These are phyloP conservation scores for Fukomys damarensis DNA, from an alignment of 2,113 vertebrate genomes.

Conservation along the genomic window DNA sequence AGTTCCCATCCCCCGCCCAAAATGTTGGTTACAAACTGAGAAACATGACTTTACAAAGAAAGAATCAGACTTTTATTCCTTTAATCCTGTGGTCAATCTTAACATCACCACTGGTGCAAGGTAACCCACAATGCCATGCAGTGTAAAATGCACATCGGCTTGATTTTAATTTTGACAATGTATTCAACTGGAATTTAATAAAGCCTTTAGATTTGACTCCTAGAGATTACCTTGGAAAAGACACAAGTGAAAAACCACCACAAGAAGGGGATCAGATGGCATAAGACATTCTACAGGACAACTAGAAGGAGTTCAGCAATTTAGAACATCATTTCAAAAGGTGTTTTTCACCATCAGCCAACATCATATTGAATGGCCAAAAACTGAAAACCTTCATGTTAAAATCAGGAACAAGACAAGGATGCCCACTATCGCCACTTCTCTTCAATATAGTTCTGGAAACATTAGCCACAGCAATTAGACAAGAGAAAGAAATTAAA, in stretches of 20 bases:
- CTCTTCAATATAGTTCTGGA: too few relatives aligned
- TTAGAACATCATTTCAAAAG: background rate
- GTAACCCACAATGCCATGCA: background rate
- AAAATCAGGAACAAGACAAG: too few relatives aligned
- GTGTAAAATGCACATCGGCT: background rate
- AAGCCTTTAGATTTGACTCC: background rate
- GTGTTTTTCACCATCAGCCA: background rate
- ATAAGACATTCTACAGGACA: background rate
- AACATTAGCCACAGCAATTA: too few relatives aligned
- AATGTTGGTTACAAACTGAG: background rate
- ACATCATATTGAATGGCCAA: too few relatives aligned
- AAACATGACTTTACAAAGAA: background rate
- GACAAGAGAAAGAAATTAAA: too few relatives aligned
- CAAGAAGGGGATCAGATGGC: background rate
- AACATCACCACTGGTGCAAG: background rate
- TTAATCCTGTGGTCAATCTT: background rate
- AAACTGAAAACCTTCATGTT: too few relatives aligned
- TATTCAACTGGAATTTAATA: background rate
- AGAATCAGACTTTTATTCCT: background rate
- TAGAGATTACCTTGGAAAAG: background rate
- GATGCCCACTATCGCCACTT: too few relatives aligned
- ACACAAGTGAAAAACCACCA: background rate
- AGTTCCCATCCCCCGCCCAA: background rate
- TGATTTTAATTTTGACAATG: conserved; percentile 30
- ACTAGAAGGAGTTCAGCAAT: background rate